These are phyloP conservation scores for Oxycera nigricornis DNA, from an alignment of 2,888 invertebrate species.

Conservation along the genomic window DNA sequence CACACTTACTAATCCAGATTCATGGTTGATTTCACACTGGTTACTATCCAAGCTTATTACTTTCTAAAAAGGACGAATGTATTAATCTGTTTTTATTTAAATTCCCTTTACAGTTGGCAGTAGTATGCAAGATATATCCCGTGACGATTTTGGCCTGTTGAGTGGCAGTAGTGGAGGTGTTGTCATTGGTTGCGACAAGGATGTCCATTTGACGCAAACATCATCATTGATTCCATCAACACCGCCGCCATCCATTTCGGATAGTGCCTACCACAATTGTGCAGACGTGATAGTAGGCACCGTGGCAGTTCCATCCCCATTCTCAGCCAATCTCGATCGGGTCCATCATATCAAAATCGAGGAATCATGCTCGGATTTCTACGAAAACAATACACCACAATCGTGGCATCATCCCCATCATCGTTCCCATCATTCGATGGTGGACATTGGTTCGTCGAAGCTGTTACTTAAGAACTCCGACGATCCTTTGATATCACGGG, in stretches of 20 bases:
- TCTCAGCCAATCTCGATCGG: constrained; percentile 23
- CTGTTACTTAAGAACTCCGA: constrained; percentile 59
- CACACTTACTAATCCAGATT: too few relatives aligned
- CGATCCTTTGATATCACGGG: constrained; percentile 61
- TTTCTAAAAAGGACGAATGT: background rate
- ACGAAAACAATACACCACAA: constrained; percentile 7
- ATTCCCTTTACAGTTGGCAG: constrained; percentile 51
- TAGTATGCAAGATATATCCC: constrained; percentile 60
- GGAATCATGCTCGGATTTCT: constrained; percentile 43
- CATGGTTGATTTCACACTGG: background rate
- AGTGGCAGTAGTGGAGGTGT: constrained; percentile 47
- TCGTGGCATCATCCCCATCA: constrained; percentile 42
- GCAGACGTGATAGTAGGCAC: constrained; percentile 16
- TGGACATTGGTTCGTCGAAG: constrained; percentile 51
- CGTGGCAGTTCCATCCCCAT: background rate
- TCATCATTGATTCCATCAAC: constrained; percentile 47
- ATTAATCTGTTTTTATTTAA: background rate
- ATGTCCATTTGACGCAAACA: constrained; percentile 51
- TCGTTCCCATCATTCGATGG: constrained; percentile 44
- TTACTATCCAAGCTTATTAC: background rate
- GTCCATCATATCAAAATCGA: constrained; percentile 43
- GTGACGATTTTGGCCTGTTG: constrained; percentile 54
- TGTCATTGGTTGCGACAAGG: constrained; percentile 49
- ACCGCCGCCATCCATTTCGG: constrained; percentile 22
- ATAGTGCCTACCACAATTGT: constrained; percentile 14